Evolutionary conservation across 2,797 vertebrate genomes (phyloP).

Genomic region (Sarcoramphus papa): DNA sequence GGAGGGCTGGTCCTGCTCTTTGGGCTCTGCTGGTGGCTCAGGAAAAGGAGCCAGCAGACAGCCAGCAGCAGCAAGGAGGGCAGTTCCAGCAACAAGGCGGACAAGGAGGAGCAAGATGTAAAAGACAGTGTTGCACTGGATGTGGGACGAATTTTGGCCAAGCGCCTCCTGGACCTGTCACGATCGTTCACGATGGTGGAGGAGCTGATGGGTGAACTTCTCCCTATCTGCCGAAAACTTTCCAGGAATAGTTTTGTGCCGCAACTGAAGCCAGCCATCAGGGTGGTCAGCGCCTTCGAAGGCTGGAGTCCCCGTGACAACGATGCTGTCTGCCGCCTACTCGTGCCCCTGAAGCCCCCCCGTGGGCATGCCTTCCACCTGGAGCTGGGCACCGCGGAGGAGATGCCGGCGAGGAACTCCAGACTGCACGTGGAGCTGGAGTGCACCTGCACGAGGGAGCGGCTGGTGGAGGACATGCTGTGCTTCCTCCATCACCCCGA

Average conservation of each 20-base stretch:
- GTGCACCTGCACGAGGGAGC: rapidly evolving
- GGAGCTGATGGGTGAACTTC: too few species aligned
- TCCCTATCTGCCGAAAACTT: too few species aligned
- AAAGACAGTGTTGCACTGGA: too few species aligned
- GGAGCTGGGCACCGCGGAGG: rapidly evolving
- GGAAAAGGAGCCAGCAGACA: not conserved
- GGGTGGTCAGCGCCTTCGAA: not conserved
- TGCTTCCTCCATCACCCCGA: not conserved
- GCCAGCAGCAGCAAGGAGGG: not conserved
- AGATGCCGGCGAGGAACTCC: not conserved
- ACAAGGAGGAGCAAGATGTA: too few species aligned
- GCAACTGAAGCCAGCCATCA: not conserved
- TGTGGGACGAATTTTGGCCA: too few species aligned
- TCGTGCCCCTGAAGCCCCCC: not conserved
- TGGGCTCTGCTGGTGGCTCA: not conserved
- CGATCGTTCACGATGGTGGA: too few species aligned
- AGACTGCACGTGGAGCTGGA: not conserved
- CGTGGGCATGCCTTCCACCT: not conserved
- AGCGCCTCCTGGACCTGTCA: too few species aligned
- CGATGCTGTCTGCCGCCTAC: rapidly evolving
- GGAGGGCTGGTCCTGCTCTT: not conserved
- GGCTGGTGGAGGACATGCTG: too few species aligned
- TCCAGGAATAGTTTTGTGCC: too few species aligned
- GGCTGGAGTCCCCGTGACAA: not conserved
- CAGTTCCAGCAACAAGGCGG: too few species aligned